Percentiles rank a stretch among this genome's conserved stretches.
phyloP scores from a whole-genome alignment of 1,140 invertebrate genomes.

The Latrodectus geometricus region DNA sequence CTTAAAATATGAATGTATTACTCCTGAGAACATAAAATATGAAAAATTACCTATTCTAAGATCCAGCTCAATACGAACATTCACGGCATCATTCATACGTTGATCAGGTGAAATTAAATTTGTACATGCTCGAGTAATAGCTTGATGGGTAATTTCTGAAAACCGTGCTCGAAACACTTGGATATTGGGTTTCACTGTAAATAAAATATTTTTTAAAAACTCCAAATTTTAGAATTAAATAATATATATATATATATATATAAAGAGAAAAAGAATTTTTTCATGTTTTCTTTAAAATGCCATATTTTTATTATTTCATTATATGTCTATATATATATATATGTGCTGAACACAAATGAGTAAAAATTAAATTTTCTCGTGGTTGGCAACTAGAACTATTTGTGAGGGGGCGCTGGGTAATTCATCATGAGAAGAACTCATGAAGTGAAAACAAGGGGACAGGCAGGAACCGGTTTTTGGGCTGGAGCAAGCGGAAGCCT shows the following conservation, averaged over 20 bases:
- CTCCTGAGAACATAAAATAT: too few relatives aligned
- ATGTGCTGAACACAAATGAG: too few relatives aligned
- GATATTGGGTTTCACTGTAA: slow-evolving; percentile 56
- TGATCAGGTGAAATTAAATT: slow-evolving; percentile 86
- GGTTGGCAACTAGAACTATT: too few relatives aligned
- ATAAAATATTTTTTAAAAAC: slow-evolving; percentile 32
- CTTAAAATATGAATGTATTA: neutral
- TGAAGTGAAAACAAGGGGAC: too few relatives aligned
- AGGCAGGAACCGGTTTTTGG: too few relatives aligned
- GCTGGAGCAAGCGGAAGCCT: too few relatives aligned
- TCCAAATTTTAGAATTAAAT: neutral
- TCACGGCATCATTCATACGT: slow-evolving; percentile 91
- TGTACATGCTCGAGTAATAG: slow-evolving; percentile 83
- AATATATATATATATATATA: neutral
- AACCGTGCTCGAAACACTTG: slow-evolving; percentile 82
- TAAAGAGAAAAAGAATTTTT: too few relatives aligned
- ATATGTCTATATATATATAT: too few relatives aligned
- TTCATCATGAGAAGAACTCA: too few relatives aligned
- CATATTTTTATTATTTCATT: neutral
- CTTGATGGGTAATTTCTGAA: slow-evolving; percentile 93
- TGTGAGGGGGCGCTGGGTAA: too few relatives aligned
- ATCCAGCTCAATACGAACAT: slow-evolving; percentile 95
- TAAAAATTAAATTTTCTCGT: too few relatives aligned
- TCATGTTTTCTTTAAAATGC: neutral
- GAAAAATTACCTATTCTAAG: slow-evolving; percentile 85